phyloP scores from a whole-genome alignment of 2,113 vertebrate genomes.

The Lasiurus borealis region DNA sequence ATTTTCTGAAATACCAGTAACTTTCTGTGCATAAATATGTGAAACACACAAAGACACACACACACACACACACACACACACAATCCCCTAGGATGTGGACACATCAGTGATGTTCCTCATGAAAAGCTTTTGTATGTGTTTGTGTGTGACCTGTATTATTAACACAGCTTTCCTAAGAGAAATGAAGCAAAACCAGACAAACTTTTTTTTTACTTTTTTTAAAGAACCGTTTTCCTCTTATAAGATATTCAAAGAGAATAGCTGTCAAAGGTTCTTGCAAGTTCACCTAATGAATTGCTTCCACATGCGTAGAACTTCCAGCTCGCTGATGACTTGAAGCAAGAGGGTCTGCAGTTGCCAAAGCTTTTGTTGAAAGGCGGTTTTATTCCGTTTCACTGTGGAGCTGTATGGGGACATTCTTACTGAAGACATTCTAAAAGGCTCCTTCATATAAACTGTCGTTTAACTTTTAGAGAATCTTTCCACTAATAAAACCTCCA shows the following conservation, averaged over 20 bases:
- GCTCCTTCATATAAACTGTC: not conserved
- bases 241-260: slow-evolving; percentile 64
- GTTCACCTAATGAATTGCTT: slow-evolving; percentile 76
- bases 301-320: slow-evolving; percentile 69
- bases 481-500: slow-evolving; percentile 34
- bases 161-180: slow-evolving; percentile 15
- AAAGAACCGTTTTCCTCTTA: slow-evolving; percentile 57
- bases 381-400: slow-evolving; percentile 36
- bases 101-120: slow-evolving; percentile 39
- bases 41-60: not conserved
- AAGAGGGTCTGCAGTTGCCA: slow-evolving; percentile 53
- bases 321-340: slow-evolving; percentile 45
- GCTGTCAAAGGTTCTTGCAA: slow-evolving; percentile 68
- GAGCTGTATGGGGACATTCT: slow-evolving; percentile 24
- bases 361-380: slow-evolving; percentile 17
- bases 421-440: slow-evolving; percentile 42
- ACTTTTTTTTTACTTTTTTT: not conserved
- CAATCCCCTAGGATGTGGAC: slow-evolving; percentile 49
- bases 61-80: not conserved
- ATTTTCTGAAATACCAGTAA: not conserved
- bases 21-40: not conserved
- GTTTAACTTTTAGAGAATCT: slow-evolving; percentile 43
- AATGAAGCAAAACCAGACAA: slow-evolving; percentile 79
- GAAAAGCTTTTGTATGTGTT: slow-evolving; percentile 54
- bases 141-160: slow-evolving; percentile 69